A percentile compares a stretch with the other conserved stretches of the same genome.
phyloP scores from a whole-genome alignment of 1,140 invertebrate species.

The Protaetia brevitarsis region DNA sequence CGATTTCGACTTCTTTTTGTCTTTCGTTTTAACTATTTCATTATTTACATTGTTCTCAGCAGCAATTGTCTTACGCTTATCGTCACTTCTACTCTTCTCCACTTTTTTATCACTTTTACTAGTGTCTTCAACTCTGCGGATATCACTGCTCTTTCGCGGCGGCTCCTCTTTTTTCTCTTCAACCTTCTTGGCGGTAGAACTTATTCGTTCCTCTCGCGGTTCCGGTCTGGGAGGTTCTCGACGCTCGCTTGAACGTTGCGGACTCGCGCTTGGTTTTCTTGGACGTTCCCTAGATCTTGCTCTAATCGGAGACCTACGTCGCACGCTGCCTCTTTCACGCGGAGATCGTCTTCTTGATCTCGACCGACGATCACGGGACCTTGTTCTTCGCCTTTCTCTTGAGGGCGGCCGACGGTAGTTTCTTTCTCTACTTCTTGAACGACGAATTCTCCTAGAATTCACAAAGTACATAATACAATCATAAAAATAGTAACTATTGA shows the following conservation, averaged over 20 bases:
- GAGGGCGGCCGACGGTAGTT: constrained; percentile 34
- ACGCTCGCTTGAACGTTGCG: constrained; percentile 28
- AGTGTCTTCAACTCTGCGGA: constrained; percentile 17
- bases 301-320: constrained; percentile 38
- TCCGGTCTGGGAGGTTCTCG: constrained; percentile 30
- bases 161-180: constrained; percentile 32
- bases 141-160: constrained; percentile 35
- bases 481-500: too few relatives aligned
- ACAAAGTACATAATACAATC: too few relatives aligned
- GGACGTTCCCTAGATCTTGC: constrained; percentile 34
- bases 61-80: constrained; percentile 32
- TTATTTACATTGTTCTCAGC: constrained; percentile 26
- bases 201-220: neutral
- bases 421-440: constrained; percentile 40
- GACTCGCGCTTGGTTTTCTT: constrained; percentile 40
- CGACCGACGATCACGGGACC: constrained; percentile 41
- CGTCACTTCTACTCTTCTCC: constrained; percentile 26
- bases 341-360: constrained; percentile 40
- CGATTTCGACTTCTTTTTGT: constrained; percentile 42
- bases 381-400: constrained; percentile 38
- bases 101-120: constrained; percentile 24
- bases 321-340: constrained; percentile 37
- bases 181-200: constrained; percentile 33
- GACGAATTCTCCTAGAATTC: constrained; percentile 37
- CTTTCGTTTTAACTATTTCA: constrained; percentile 32